Evolutionary conservation across 2,888 invertebrate species (phyloP), one percentile per base, ranked within the genome.

Genomic region (Saturnia japonica): DNA sequence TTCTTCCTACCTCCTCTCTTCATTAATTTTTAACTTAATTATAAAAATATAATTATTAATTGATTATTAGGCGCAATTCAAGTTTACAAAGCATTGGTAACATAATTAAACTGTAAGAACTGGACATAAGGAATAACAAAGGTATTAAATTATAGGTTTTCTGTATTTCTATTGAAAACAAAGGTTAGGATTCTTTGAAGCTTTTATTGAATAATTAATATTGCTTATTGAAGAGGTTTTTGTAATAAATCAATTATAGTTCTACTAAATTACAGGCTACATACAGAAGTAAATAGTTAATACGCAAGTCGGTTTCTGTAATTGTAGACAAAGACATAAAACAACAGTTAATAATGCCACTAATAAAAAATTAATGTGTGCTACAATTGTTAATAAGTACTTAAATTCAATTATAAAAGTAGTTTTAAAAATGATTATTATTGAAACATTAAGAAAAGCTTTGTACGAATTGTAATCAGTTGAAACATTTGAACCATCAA

Each of bases 131-230:
- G 6, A 28, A 28, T 28, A 60, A 25, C 12, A 14, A 14, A 11
- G 14, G 25, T 12, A 60, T 28, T 60, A 28, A 60, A 28, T 60
- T 60, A 60, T 28, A 28, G 28, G 25, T 62, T 69, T 47, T 22
- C 22, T 54, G 22, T 54, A 28, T 19, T 28, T 62, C 40, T 62
- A 69, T 69, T 69, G 14, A 60, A 60, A 28, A 60, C 25, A 28
- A 60, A 60, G 25, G 14, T 14, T 14, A 14, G 14, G 12, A 47
- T 69, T 40, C n/a, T 57, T 68, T 54, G 51, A 47, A 64, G 9
- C 34, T 45, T 16, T 40, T 40, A 51, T 22, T 40, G 47, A 22
- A 47, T 69, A 60, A 69, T 69, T 69, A 66, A 34, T n/a, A 22
- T 51, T 34, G 34, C 45, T 25, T 51, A 66, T 69, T 66, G 69